Percentiles rank a stretch among this genome's conserved stretches.
These are phyloP conservation scores for Pipa parva DNA, from an alignment of 2,113 vertebrate species.

Conservation along the genomic window DNA sequence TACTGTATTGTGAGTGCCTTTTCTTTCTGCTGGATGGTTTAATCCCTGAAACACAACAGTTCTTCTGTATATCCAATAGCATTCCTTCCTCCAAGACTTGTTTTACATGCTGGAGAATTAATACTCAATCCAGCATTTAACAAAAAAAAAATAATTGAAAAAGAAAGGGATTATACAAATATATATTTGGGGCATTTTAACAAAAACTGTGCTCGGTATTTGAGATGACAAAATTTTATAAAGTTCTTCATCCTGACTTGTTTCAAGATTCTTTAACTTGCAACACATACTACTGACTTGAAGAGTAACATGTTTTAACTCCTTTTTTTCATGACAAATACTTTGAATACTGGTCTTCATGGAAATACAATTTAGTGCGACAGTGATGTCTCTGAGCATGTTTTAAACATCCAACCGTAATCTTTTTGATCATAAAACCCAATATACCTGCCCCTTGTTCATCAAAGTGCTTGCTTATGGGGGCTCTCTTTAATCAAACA, in stretches of 20 bases:
- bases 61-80: conserved; percentile 62
- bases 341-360: no score
- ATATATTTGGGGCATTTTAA: conserved; percentile 65
- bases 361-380: no score
- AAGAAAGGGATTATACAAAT: conserved; percentile 59
- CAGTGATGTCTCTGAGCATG: no score
- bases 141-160: conserved; percentile 47
- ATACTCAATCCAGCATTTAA: conserved; percentile 57
- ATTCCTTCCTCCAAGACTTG: conserved; percentile 64
- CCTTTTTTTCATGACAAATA: no score
- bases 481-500: no score
- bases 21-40: conserved; percentile 72
- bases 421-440: no score
- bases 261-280: conserved; percentile 56
- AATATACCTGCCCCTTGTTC: no score
- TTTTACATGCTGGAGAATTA: conserved; percentile 71
- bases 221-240: conserved; percentile 61
- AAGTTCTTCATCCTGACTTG: conserved; percentile 48
- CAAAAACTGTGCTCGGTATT: conserved; percentile 56
- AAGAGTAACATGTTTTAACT: no score
- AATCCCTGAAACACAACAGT: conserved; percentile 70
- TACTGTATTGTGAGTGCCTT: conserved; percentile 81
- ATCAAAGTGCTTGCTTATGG: no score
- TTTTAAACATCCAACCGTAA: no score
- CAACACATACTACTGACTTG: no score